Conservation (phyloP, 1,140 invertebrate genomes). For the fruit fly (Drosophila melanogaster) region DNA sequence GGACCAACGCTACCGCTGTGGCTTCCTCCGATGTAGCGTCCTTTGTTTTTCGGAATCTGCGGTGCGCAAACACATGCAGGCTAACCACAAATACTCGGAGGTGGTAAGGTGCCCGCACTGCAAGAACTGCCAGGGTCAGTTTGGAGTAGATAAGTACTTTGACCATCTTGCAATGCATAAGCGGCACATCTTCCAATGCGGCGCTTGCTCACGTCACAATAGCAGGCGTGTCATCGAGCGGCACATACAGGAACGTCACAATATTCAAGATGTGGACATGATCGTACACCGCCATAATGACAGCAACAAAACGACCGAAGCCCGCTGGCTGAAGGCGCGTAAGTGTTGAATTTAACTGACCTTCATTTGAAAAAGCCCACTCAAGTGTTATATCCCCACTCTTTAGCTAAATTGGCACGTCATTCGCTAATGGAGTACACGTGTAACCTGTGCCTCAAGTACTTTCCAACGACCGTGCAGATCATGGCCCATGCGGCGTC, state of each 20-base stretch:
- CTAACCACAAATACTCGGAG: conserved; percentile 24
- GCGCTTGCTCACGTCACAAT: conserved; percentile 17
- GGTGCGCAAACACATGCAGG: conserved; percentile 29
- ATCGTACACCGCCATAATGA: conserved; percentile 25
- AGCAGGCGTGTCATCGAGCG: conserved; percentile 34
- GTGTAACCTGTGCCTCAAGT: conserved; percentile 44
- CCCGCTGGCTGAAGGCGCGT: conserved; percentile 55
- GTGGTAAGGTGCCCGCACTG: conserved; percentile 40
- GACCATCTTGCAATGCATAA: conserved; percentile 50
- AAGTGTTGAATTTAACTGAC: conserved; percentile 1
- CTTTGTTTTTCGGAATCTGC: conserved; percentile 8
- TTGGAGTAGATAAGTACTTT: conserved; percentile 4
- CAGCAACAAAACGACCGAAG: not conserved
- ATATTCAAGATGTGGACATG: conserved; percentile 15
- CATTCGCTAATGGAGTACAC: not conserved
- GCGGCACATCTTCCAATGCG: conserved; percentile 62
- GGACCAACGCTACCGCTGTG: conserved; percentile 35
- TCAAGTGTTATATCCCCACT: not conserved
- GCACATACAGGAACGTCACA: conserved; percentile 43
- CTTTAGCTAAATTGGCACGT: not conserved
- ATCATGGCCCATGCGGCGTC: conserved; percentile 16
- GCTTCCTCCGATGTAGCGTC: not conserved
- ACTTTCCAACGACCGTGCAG: not conserved
- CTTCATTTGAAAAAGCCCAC: not conserved
- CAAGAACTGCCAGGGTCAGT: not conserved